These are phyloP conservation scores for Drosophila subsilvestris DNA, from an alignment of 2,888 invertebrate genomes.

Conservation along the genomic window DNA sequence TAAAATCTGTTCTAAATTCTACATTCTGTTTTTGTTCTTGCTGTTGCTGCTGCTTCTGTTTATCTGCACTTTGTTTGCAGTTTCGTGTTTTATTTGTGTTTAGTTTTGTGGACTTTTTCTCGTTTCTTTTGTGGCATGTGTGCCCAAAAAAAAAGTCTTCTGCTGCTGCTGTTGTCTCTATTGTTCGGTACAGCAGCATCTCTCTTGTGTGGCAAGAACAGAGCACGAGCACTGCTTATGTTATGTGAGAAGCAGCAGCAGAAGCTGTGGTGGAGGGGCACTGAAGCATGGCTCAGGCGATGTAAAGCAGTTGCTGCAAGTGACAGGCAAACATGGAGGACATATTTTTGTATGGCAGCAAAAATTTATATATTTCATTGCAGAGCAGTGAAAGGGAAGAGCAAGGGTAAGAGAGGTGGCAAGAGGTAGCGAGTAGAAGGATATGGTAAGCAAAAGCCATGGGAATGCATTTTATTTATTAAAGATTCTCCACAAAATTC, in stretches of 20 bases:
- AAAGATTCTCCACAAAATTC: too few species aligned
- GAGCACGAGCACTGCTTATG: neutral
- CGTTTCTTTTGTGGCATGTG: neutral
- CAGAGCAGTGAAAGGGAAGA: neutral
- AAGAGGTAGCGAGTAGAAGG: conserved; percentile 5
- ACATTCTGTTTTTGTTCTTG: neutral
- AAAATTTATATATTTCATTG: conserved; percentile 6
- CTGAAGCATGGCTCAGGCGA: neutral
- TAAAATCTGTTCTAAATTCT: conserved; percentile 35
- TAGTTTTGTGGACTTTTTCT: neutral
- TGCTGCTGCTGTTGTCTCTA: neutral
- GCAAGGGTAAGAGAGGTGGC: conserved; percentile 2
- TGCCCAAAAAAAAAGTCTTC: too few species aligned
- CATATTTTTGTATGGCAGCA: neutral
- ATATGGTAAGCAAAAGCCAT: too few species aligned
- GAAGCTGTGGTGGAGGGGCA: too few species aligned
- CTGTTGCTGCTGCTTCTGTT: neutral
- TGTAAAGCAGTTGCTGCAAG: neutral
- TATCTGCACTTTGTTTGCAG: conserved; percentile 31
- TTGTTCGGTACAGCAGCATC: neutral
- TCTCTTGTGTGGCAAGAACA: too few species aligned
- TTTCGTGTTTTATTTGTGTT: conserved; percentile 15
- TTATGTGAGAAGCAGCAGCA: neutral
- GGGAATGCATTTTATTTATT: too few species aligned
- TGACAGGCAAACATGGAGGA: neutral